These are phyloP conservation scores for Maniola jurtina DNA, from an alignment of 1,140 invertebrate genomes.

Conservation along the genomic window DNA sequence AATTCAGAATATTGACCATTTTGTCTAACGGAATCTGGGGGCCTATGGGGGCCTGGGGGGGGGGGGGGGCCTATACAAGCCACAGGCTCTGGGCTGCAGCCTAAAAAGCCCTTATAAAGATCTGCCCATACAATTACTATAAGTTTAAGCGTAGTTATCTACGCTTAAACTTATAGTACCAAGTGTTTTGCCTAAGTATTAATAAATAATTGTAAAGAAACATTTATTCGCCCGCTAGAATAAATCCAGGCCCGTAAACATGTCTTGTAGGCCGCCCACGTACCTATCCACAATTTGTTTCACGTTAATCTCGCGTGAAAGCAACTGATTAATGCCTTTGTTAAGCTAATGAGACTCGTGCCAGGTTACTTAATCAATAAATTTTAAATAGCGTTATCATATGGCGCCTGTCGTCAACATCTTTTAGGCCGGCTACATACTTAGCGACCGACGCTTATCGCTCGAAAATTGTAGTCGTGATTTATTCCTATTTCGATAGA, in stretches of 20 bases:
- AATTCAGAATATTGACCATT: too few species aligned
- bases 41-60: too few species aligned
- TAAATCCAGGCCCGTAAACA: constrained; percentile 46
- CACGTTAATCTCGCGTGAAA: constrained; percentile 66
- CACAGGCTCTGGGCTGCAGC: too few species aligned
- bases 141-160: too few species aligned
- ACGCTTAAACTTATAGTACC: too few species aligned
- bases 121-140: too few species aligned
- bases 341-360: constrained; percentile 65
- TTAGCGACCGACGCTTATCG: neutral
- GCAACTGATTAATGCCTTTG: constrained; percentile 66
- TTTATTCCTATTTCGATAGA: neutral
- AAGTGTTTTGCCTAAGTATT: too few species aligned
- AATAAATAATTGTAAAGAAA: too few species aligned
- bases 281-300: constrained; percentile 64
- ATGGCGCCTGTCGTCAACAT: constrained; percentile 22
- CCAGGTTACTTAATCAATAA: constrained; percentile 57
- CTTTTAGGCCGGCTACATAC: constrained; percentile 5
- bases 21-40: too few species aligned
- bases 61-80: too few species aligned
- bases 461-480: neutral
- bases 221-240: constrained; percentile 22
- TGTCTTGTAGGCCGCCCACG: constrained; percentile 50
- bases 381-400: constrained; percentile 36
- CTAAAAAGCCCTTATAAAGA: too few species aligned